These are phyloP conservation scores for Megaceryle torquata DNA, from an alignment of 2,113 vertebrate genomes.

Conservation along the genomic window DNA sequence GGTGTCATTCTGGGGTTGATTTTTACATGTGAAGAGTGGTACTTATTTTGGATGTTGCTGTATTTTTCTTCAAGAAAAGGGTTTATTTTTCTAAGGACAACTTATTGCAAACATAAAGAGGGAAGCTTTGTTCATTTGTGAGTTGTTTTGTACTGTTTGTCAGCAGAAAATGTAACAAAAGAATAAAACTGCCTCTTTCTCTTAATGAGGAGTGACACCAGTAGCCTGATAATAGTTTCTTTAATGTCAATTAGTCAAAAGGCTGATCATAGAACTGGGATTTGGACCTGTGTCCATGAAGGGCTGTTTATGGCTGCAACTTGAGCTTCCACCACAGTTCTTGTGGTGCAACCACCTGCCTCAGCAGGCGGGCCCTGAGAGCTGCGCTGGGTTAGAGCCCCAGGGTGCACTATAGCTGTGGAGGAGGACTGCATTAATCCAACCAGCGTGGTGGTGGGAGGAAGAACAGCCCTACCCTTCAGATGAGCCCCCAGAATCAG, in stretches of 20 bases:
- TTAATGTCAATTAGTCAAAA: neutral
- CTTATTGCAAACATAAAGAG: neutral
- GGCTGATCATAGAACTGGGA: neutral
- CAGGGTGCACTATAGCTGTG: neutral
- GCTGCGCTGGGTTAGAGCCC: neutral
- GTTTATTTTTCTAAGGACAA: neutral
- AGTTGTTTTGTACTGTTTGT: neutral
- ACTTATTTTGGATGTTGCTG: neutral
- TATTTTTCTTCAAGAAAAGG: neutral
- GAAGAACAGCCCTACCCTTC: neutral
- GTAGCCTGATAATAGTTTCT: neutral
- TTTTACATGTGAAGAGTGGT: neutral
- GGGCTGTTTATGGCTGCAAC: neutral
- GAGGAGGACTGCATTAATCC: neutral
- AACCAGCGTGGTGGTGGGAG: fast-evolving
- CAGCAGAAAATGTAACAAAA: neutral
- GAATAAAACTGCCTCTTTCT: neutral
- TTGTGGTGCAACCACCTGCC: neutral
- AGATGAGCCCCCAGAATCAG: neutral
- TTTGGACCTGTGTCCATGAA: neutral
- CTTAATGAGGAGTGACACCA: neutral
- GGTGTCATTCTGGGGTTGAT: neutral
- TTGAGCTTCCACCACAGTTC: neutral
- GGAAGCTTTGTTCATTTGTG: neutral
- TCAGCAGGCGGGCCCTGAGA: neutral